Base-by-base conservation (phyloP, 2,888 invertebrate genomes). In the Antheraea assamensis region DNA sequence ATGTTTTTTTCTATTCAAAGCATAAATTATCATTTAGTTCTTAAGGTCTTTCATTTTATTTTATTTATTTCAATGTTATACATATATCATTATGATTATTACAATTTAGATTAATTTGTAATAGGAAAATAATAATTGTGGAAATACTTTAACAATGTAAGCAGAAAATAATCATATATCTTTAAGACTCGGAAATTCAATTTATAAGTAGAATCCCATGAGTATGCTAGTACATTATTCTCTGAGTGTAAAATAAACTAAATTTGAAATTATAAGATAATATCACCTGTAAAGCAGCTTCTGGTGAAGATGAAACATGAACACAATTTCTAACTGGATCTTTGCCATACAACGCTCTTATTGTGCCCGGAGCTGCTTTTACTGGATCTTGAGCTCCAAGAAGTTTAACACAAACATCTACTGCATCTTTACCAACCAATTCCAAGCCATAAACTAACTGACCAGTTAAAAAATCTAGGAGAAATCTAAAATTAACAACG, bases 371-470 rank as follows among this genome's bases (percentile, higher is more conserved):
- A 75, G 95, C 94, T 19, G 97, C 97, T 80, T 95, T 95, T 0
- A 86, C 77, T 3, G 96, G 96, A 88, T 97, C 96, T 52, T 85
- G 86, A 27, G 96, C 95, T 17, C 97, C 97, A 74, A 97, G 87
- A 49, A 96, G 82, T 78, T 96, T 94, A 24, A 91, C 82, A 95
- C 96, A 96, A 71, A 90, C 91, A 27, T 91, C 83, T 8, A 97
- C 92, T 13, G 96, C 96, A 87, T 97, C 95, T 80, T 96, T 96
- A 0, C 97, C 97, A 71, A 98, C 95, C 72, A 98, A 84, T 88
- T 98, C 97, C 83, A 98, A 83, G 0, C 96, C 97, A 81, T 97
- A 91, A 0, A 97, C 95, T 21, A 96, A 95, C 24, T 97, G 97
- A 68, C 96, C 96, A 42, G 96, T 95, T 47, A 98, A 88, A 84